Evolutionary conservation across 2,797 vertebrate species (phyloP).

Genomic region (Sebastes cheni): DNA sequence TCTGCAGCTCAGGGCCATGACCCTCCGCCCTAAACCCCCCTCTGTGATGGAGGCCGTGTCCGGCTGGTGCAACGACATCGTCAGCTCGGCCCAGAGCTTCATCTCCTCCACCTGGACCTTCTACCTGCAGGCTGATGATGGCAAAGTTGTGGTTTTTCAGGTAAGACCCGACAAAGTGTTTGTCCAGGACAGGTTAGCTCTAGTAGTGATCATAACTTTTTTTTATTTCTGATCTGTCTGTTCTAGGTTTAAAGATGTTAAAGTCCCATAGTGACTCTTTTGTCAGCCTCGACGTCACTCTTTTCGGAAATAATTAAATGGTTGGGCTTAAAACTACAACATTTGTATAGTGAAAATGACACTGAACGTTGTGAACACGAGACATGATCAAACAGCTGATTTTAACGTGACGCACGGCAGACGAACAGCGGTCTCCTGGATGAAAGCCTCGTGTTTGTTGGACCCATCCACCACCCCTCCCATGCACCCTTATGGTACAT

Average conservation of each 20-base stretch:
- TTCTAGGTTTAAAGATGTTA: not conserved
- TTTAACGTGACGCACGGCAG: not conserved
- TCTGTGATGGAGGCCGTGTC: slow-evolving; percentile 90
- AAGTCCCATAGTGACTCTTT: not conserved
- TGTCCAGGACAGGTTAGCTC: not conserved
- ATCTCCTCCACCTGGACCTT: slow-evolving; percentile 99
- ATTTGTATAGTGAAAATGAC: too few relatives aligned
- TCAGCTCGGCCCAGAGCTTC: slow-evolving; percentile 96
- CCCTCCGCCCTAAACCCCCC: slow-evolving; percentile 79
- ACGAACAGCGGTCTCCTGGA: not conserved
- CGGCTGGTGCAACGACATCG: slow-evolving; percentile 92
- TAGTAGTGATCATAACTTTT: not conserved
- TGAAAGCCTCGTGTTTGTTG: not conserved
- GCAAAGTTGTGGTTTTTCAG: slow-evolving; percentile 96
- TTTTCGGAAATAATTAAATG: not conserved
- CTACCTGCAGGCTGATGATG: slow-evolving; percentile 94
- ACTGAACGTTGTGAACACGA: too few relatives aligned
- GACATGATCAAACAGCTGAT: not conserved
- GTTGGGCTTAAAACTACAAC: too few relatives aligned
- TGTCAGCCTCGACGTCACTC: not conserved
- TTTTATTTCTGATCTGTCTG: not conserved
- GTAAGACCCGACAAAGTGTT: slow-evolving; percentile 69
- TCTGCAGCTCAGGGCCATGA: slow-evolving; percentile 81
- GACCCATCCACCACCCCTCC: not conserved
- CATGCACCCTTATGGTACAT: too few relatives aligned